A percentile compares a stretch with the other conserved stretches of the same genome.
These are phyloP conservation scores for Merodon equestris DNA, from an alignment of 2,888 invertebrate genomes.

Conservation along the genomic window DNA sequence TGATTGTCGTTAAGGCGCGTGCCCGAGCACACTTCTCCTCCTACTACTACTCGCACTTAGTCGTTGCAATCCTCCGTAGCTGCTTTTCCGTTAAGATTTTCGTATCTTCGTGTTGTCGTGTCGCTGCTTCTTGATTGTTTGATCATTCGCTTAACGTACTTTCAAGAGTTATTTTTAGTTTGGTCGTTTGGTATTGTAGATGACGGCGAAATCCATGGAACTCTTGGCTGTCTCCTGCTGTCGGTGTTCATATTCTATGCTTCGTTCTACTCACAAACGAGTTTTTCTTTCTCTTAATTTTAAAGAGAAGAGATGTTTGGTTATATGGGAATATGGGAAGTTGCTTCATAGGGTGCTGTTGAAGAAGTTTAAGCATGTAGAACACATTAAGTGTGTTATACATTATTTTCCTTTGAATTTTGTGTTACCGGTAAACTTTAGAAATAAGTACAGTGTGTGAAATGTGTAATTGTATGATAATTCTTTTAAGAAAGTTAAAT, in stretches of 20 bases:
- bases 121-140: conserved; percentile 51
- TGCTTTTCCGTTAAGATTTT: conserved; percentile 48
- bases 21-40: conserved; percentile 69
- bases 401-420: too few species aligned
- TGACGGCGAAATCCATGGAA: neutral
- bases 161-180: conserved; percentile 56
- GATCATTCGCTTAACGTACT: conserved; percentile 51
- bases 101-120: conserved; percentile 9
- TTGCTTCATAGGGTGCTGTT: conserved; percentile 26
- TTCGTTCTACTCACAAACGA: neutral
- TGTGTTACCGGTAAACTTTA: too few species aligned
- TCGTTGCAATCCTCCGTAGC: conserved; percentile 40
- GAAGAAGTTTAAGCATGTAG: too few species aligned
- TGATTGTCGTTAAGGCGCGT: conserved; percentile 68
- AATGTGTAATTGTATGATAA: too few species aligned
- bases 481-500: too few species aligned
- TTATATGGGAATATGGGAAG: conserved; percentile 1
- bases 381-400: too few species aligned
- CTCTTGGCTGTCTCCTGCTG: conserved; percentile 8
- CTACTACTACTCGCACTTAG: conserved; percentile 28
- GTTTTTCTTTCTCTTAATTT: conserved; percentile 59
- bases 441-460: too few species aligned
- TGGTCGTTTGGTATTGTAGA: conserved; percentile 17
- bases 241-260: conserved; percentile 15
- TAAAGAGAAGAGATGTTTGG: conserved; percentile 56